These are phyloP conservation scores for Cremastinae sp. DNA, from an alignment of 2,888 invertebrate species.

Conservation along the genomic window DNA sequence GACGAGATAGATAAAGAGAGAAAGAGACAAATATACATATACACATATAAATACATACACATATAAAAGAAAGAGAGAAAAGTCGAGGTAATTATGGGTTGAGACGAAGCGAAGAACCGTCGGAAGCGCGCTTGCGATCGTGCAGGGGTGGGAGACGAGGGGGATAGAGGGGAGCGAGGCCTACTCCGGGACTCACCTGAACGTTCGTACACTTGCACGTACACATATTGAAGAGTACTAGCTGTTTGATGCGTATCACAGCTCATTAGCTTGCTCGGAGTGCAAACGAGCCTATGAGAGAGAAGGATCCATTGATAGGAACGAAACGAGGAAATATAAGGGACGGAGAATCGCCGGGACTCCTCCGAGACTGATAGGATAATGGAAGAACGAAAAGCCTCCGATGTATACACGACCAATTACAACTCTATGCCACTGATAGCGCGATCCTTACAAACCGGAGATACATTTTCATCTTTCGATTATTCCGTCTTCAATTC, in stretches of 20 bases:
- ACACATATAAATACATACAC: no score
- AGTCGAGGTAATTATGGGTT: slow-evolving; percentile 57
- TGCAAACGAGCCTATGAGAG: slow-evolving; percentile 74
- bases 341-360: slow-evolving; percentile 35
- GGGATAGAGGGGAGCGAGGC: slow-evolving; percentile 23
- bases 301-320: slow-evolving; percentile 63
- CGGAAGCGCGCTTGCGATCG: slow-evolving; percentile 65
- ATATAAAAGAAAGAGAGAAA: no score
- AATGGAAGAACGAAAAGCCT: slow-evolving; percentile 45
- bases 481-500: not conserved
- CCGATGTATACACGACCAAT: slow-evolving; percentile 75
- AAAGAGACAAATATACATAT: slow-evolving; percentile 15
- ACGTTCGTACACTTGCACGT: not conserved
- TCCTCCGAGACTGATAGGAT: slow-evolving; percentile 40
- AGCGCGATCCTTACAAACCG: slow-evolving; percentile 70
- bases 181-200: slow-evolving; percentile 25
- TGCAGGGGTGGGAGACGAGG: slow-evolving; percentile 29
- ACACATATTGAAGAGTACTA: slow-evolving; percentile 54
- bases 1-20: slow-evolving; percentile 6
- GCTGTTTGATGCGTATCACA: slow-evolving; percentile 79
- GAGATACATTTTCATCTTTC: slow-evolving; percentile 20
- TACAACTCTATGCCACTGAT: slow-evolving; percentile 79
- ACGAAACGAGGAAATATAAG: slow-evolving; percentile 64
- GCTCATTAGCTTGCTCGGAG: slow-evolving; percentile 78
- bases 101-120: slow-evolving; percentile 64